Conservation (phyloP, 2,797 vertebrate genomes). For the Cyprinella venusta region DNA sequence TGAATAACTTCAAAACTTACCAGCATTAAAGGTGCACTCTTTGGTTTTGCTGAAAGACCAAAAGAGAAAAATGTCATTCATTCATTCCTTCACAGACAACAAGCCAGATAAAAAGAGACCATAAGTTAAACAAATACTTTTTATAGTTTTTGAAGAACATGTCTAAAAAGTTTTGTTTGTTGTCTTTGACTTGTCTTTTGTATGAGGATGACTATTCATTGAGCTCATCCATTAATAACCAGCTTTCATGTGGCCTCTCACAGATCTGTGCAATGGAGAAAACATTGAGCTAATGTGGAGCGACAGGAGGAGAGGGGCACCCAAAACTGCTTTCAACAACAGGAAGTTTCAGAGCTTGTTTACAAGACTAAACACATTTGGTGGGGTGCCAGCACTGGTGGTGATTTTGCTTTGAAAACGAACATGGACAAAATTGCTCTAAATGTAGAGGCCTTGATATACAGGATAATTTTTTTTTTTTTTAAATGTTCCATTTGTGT, state of each 20-base stretch:
- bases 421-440: neutral
- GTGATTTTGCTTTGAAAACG: neutral
- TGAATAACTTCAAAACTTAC: conserved; percentile 70
- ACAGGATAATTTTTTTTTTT: too few species aligned
- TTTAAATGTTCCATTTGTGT: neutral
- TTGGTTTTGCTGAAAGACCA: conserved; percentile 86
- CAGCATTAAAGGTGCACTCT: conserved; percentile 85
- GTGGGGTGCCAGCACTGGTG: neutral
- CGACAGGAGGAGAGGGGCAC: conserved; percentile 4
- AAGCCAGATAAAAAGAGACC: neutral
- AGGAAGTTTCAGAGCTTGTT: neutral
- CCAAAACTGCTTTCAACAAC: conserved; percentile 3
- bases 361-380: conserved; percentile 6
- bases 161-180: conserved; percentile 11
- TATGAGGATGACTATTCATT: conserved; percentile 42
- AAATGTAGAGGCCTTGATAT: neutral
- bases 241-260: conserved; percentile 31
- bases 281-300: neutral
- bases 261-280: conserved; percentile 5
- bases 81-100: neutral
- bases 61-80: conserved; percentile 24
- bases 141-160: neutral
- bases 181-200: neutral
- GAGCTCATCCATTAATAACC: conserved; percentile 33
- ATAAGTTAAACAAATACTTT: neutral